Percentiles rank a stretch among this genome's conserved stretches.
Conservation (phyloP, 2,888 invertebrate species). For the Pristionchus entomophagus region DNA sequence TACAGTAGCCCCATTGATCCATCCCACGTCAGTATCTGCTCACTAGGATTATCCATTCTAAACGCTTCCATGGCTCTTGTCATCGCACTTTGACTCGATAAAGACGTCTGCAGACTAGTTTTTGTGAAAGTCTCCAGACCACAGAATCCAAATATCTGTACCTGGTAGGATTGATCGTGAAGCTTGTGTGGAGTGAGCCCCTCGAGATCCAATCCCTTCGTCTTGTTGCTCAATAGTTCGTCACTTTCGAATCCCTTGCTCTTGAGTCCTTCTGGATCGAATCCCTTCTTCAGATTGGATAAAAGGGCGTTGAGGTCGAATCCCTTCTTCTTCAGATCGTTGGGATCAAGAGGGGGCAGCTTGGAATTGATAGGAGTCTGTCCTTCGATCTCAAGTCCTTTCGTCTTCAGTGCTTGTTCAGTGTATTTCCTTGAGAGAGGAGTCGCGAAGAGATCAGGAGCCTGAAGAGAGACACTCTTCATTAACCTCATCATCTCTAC, state of each 20-base stretch:
- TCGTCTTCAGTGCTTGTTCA: not conserved
- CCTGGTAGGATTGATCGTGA: not conserved
- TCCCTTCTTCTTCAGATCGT: too few relatives aligned
- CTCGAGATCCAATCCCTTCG: too few relatives aligned
- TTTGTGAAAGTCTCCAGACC: not conserved
- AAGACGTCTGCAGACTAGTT: not conserved
- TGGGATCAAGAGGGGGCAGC: too few relatives aligned
- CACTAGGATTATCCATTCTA: not conserved
- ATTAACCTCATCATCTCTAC: not conserved
- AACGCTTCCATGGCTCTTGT: not conserved
- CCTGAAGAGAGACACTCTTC: not conserved
- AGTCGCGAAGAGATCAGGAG: not conserved
- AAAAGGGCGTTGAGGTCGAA: too few relatives aligned
- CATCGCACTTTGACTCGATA: not conserved
- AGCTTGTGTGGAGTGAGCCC: not conserved
- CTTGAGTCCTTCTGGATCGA: too few relatives aligned
- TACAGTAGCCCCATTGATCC: constrained; percentile 12
- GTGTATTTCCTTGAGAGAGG: not conserved
- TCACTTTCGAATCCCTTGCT: too few relatives aligned
- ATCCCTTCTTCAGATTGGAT: too few relatives aligned
- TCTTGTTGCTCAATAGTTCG: too few relatives aligned
- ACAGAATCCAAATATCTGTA: not conserved
- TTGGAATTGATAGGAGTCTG: too few relatives aligned
- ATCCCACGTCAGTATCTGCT: not conserved
- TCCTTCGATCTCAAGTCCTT: not conserved